Conservation (phyloP, 2,797 vertebrate species). For the Myiotriccus ornatus region DNA sequence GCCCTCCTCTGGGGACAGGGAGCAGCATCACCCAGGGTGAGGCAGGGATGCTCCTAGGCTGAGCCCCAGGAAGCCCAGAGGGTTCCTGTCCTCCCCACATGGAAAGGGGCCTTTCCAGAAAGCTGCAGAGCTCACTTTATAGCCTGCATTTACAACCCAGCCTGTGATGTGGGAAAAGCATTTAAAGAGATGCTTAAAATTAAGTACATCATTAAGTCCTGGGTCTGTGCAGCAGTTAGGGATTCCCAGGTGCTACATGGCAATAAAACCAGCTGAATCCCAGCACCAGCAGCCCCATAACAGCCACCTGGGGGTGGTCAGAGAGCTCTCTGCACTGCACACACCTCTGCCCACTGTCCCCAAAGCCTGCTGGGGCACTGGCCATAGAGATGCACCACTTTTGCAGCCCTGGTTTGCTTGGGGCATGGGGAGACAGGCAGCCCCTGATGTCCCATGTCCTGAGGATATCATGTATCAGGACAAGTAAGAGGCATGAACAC, state of each 20-base stretch:
- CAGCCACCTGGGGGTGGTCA: background rate
- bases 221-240: background rate
- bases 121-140: background rate
- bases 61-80: background rate
- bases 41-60: background rate
- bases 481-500: background rate
- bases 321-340: background rate
- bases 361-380: background rate
- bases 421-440: background rate
- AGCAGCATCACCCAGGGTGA: background rate
- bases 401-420: rapidly evolving
- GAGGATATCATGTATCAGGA: background rate
- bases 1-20: background rate
- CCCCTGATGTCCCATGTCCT: background rate
- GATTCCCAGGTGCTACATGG: background rate
- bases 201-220: background rate
- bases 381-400: background rate
- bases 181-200: conserved; percentile 16
- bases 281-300: background rate
- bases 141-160: background rate
- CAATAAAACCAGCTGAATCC: background rate
- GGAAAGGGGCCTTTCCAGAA: background rate
- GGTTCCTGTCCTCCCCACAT: rapidly evolving
- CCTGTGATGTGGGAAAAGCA: background rate
- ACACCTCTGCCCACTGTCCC: background rate